A percentile compares a stretch with the other conserved stretches of the same genome.
phyloP scores from a whole-genome alignment of 1,140 invertebrate genomes.

The Formica selysi region DNA sequence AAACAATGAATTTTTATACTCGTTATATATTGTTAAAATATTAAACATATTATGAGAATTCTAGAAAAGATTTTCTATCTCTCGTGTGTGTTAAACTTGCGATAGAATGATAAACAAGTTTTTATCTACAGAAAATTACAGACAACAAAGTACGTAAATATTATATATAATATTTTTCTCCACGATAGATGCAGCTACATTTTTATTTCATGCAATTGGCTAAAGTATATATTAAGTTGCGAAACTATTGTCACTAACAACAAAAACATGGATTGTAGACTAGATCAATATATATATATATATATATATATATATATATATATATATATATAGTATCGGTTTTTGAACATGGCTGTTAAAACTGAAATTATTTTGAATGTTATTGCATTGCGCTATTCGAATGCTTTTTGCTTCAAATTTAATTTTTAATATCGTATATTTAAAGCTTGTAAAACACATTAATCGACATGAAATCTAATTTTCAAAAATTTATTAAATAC shows the following conservation, averaged over 20 bases:
- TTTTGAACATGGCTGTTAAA: not conserved
- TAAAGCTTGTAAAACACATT: slow-evolving; percentile 10
- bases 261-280: slow-evolving; percentile 10
- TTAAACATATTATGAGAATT: slow-evolving; percentile 22
- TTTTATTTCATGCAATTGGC: slow-evolving; percentile 12
- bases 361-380: slow-evolving; percentile 14
- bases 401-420: slow-evolving; percentile 20
- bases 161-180: slow-evolving; percentile 20
- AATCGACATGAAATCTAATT: not conserved
- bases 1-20: slow-evolving; percentile 14
- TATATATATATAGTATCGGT: not conserved
- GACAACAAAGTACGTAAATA: slow-evolving; percentile 31
- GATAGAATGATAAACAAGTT: slow-evolving; percentile 14
- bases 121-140: not conserved
- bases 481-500: not conserved
- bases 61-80: not conserved
- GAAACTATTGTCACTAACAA: slow-evolving; percentile 3
- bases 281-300: not conserved
- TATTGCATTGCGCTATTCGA: not conserved
- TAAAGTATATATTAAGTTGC: slow-evolving; percentile 42
- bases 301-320: not conserved
- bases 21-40: slow-evolving; percentile 27
- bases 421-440: slow-evolving; percentile 39
- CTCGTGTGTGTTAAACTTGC: not conserved
- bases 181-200: not conserved